These are phyloP conservation scores for Catocala sponsa DNA, from an alignment of 2,888 invertebrate genomes.

Conservation along the genomic window DNA sequence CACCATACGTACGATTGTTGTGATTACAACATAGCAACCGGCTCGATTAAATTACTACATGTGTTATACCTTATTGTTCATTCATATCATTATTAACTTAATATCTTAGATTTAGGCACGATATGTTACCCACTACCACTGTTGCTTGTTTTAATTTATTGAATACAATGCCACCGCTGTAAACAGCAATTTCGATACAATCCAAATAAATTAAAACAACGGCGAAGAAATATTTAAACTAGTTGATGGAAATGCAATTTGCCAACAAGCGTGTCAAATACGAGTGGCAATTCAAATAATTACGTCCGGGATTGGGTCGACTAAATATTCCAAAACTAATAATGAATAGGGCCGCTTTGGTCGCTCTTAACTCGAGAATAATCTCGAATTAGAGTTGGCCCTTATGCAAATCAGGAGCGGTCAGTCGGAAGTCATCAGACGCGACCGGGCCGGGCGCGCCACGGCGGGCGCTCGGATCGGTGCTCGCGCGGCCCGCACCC, in stretches of 20 bases:
- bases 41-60: conserved; percentile 41
- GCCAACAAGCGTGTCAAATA: conserved; percentile 62
- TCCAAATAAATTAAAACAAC: conserved; percentile 13
- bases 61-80: conserved; percentile 25
- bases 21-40: conserved; percentile 54
- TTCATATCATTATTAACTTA: conserved; percentile 11
- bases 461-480: conserved; percentile 26
- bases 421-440: conserved; percentile 85
- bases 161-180: background rate
- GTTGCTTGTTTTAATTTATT: background rate
- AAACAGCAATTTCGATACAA: conserved; percentile 3
- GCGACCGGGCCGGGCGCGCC: conserved; percentile 50
- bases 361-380: conserved; percentile 80
- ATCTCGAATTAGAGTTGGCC: conserved; percentile 84
- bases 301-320: conserved; percentile 67
- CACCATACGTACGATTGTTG: conserved; percentile 63
- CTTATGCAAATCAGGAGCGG: conserved; percentile 86
- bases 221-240: conserved; percentile 10
- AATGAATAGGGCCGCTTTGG: conserved; percentile 75
- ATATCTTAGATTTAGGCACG: background rate
- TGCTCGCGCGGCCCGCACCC: conserved; percentile 35
- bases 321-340: conserved; percentile 84
- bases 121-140: no score
- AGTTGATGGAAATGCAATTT: conserved; percentile 57
- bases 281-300: conserved; percentile 71